Evolutionary conservation across 2,797 vertebrate genomes (phyloP), one percentile per base, ranked within the genome.

Genomic region (Acropternis orthonyx): DNA sequence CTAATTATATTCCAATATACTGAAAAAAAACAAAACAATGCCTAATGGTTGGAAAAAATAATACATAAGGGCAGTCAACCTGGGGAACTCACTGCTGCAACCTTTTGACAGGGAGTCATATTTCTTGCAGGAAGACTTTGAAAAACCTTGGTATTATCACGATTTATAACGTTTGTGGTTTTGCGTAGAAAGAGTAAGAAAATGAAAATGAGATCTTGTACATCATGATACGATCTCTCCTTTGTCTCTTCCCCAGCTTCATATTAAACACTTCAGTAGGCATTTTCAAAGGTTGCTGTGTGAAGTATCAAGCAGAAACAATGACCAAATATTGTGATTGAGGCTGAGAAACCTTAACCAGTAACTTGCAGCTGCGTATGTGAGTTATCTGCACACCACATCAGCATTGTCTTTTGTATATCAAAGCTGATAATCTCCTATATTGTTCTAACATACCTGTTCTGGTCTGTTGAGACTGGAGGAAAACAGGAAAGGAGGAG

Each of bases 121-220:
- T 52, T 73, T 80, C 32, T 34, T 62, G 27, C 9, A 55, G 62
- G 58, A 72, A 81, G 19, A 27, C 52, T 94, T 91, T 74, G 55
- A 56, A 69, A 92, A 65, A 11, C 9, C 34, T 65, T 51, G 68
- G 28, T 88, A 7, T 76, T 91, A 19, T 66, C 66, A 65, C 2
- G 1, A 49, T 37, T 71, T 84, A 67, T 61, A 65, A 82, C 86
- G 43, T 82, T 79, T 88, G 55, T 54, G 43, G 71, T 6, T 90
- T 85, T 95, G 93, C 1, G 3, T 75, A 72, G 82, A 76, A 92
- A 55, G 89, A 71, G 22, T 43, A 73, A 85, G 92, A 79, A 89
- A 85, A 92, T 61, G 74, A 90, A 93, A 93, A 96, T 51, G 46
- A 84, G 95, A 67, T 88, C 83, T 78, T 61, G 37, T 68, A 48